Evolutionary conservation across 2,113 vertebrate genomes (phyloP).

Genomic region (Paraplagusia blochii): DNA sequence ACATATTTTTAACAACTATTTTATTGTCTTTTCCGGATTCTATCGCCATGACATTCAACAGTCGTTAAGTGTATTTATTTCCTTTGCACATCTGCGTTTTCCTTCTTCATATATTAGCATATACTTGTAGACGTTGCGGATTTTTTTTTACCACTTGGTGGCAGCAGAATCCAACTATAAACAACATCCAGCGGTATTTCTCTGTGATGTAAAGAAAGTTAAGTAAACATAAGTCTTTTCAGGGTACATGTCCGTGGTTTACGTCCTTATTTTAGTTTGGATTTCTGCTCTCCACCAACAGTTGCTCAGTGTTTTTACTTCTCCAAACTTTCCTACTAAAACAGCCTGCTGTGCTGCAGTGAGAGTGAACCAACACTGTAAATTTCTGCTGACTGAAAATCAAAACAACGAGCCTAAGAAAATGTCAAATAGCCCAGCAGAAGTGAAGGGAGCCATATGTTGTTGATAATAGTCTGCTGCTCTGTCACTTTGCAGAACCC

Average conservation of each 20-base stretch:
- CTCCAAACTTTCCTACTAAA: not conserved
- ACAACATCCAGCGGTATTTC: not conserved
- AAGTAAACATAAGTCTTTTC: not conserved
- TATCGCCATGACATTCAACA: too few species aligned
- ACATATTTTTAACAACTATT: too few species aligned
- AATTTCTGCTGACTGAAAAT: not conserved
- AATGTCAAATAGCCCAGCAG: not conserved
- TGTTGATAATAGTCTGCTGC: not conserved
- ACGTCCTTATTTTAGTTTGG: too few species aligned
- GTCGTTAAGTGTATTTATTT: too few species aligned
- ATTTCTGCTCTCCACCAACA: not conserved
- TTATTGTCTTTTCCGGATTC: too few species aligned
- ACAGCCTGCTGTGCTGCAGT: not conserved
- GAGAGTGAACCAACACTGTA: not conserved
- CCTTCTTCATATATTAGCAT: too few species aligned
- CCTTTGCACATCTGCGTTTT: too few species aligned
- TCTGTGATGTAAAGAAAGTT: not conserved
- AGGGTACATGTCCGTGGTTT: not conserved
- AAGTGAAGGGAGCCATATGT: not conserved
- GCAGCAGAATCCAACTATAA: slow-evolving; percentile 13
- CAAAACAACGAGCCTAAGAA: not conserved
- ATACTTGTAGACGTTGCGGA: too few species aligned
- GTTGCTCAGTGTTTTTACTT: slow-evolving; percentile 2
- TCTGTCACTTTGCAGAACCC: not conserved
- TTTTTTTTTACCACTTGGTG: not conserved